A percentile compares a stretch with the other conserved stretches of the same genome.
phyloP scores from a whole-genome alignment of 2,113 vertebrate species.

The Dromiciops gliroides region DNA sequence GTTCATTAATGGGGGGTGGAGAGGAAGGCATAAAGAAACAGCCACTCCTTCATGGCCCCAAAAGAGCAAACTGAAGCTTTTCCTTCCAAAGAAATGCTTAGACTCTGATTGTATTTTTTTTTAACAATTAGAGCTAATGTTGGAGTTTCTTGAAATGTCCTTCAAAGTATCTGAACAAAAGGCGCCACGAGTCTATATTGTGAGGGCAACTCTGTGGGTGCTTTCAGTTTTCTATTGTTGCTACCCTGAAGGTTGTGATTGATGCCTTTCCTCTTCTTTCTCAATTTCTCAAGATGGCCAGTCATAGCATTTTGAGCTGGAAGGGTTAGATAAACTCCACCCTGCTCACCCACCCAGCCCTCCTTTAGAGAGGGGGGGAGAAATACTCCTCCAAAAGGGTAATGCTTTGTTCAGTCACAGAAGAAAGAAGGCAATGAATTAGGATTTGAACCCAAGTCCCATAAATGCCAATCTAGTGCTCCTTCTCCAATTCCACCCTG shows the following conservation, averaged over 20 bases:
- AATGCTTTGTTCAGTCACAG: background rate
- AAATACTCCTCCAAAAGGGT: background rate
- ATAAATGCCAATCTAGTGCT: background rate
- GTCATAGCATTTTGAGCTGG: background rate
- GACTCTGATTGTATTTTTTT: background rate
- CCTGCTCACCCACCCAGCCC: background rate
- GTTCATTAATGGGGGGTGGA: background rate
- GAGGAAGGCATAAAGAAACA: constrained; percentile 19
- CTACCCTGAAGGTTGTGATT: background rate
- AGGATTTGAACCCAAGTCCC: background rate
- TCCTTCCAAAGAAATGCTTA: background rate
- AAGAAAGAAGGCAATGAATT: too few species aligned
- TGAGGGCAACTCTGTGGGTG: background rate
- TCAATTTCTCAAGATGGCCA: background rate
- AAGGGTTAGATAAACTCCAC: background rate
- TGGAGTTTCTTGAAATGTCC: background rate
- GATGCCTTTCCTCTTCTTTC: background rate
- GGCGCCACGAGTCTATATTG: background rate
- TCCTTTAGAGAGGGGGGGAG: background rate
- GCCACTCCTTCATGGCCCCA: background rate
- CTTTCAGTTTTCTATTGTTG: background rate
- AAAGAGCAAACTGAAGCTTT: constrained; percentile 3
- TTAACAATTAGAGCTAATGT: background rate
- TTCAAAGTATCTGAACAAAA: background rate
- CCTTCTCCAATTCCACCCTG: background rate